Evolutionary conservation across 1,140 invertebrate genomes (phyloP).

Genomic region (Drosophila nasuta): DNA sequence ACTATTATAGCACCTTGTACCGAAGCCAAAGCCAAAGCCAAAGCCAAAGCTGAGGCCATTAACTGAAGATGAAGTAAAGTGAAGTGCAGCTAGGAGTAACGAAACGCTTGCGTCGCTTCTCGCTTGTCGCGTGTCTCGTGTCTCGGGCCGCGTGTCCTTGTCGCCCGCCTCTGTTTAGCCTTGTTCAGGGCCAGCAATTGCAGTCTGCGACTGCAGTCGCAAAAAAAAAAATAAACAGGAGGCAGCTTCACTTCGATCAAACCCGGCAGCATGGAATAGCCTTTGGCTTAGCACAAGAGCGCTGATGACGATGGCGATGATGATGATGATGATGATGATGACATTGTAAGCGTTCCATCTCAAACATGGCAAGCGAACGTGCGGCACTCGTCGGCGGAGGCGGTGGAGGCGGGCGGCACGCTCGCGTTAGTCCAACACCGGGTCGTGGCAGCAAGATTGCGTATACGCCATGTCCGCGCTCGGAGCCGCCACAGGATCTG

Average conservation of each 20-base stretch:
- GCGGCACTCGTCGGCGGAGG: conserved; percentile 50
- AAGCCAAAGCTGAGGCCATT: background rate
- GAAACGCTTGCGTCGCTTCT: conserved; percentile 1
- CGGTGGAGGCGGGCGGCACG: conserved; percentile 64
- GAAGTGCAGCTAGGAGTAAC: conserved; percentile 22
- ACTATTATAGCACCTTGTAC: conserved; percentile 30
- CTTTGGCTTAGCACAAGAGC: background rate
- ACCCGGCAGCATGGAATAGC: conserved; percentile 9
- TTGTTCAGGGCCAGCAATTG: conserved; percentile 39
- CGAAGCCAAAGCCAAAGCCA: background rate
- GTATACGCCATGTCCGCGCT: conserved; percentile 86
- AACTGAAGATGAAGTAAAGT: conserved; percentile 20
- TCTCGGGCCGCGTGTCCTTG: conserved; percentile 40
- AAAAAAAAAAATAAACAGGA: background rate
- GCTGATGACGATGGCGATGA: too few relatives aligned
- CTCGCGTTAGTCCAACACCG: conserved; percentile 85
- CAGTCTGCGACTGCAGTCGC: background rate
- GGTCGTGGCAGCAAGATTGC: conserved; percentile 86
- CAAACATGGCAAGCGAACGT: conserved; percentile 68
- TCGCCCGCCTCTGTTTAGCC: conserved; percentile 49
- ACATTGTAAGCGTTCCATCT: background rate
- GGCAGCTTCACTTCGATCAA: background rate
- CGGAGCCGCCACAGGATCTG: conserved; percentile 86
- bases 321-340: background rate
- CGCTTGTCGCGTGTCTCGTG: conserved; percentile 25